Conservation (phyloP, 2,888 invertebrate genomes). For the Oxyteleia sp. region DNA sequence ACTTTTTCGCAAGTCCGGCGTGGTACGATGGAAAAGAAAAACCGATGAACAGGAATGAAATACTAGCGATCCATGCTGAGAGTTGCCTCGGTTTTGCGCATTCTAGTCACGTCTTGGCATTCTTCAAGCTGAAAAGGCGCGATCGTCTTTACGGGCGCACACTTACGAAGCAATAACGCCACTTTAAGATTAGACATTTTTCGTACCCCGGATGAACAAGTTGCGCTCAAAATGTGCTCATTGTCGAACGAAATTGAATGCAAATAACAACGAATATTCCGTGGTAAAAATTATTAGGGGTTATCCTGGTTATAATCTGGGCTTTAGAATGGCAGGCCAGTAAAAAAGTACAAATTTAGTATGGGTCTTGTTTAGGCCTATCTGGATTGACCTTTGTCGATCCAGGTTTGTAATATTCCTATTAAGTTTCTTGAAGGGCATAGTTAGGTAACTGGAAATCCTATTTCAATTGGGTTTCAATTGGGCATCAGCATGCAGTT, state of each 20-base stretch:
- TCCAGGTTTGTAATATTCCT: too few species aligned
- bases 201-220: slow-evolving; percentile 32
- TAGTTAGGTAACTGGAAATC: too few species aligned
- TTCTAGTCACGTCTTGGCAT: slow-evolving; percentile 68
- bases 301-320: too few species aligned
- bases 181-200: slow-evolving; percentile 68
- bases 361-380: too few species aligned
- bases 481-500: too few species aligned
- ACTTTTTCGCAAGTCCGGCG: slow-evolving; percentile 40
- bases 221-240: slow-evolving; percentile 28
- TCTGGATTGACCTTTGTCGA: too few species aligned
- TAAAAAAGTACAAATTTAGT: too few species aligned
- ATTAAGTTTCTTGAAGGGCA: too few species aligned
- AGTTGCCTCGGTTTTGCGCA: slow-evolving; percentile 52
- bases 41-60: slow-evolving; percentile 69
- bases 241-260: slow-evolving; percentile 7
- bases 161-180: slow-evolving; percentile 54
- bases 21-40: slow-evolving; percentile 52
- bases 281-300: too few species aligned
- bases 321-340: too few species aligned
- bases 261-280: too few species aligned
- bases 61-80: slow-evolving; percentile 60
- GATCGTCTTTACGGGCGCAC: slow-evolving; percentile 55
- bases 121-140: slow-evolving; percentile 67
- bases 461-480: too few species aligned